phyloP scores from a whole-genome alignment of 2,113 vertebrate species.

The Willisornis vidua region DNA sequence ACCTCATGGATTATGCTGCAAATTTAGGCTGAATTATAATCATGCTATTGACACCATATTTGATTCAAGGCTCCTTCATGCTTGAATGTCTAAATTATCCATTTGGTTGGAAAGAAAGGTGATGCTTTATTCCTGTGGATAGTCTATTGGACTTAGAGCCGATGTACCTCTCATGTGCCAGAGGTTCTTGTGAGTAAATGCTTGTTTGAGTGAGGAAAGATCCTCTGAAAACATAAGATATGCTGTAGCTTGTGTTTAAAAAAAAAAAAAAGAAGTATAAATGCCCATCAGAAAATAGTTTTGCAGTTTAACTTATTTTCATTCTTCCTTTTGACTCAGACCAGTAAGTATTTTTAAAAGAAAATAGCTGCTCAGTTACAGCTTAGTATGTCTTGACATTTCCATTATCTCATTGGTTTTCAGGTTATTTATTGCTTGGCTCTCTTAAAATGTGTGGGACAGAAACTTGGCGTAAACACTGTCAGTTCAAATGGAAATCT shows the following conservation, averaged over 20 bases:
- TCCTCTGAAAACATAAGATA: not conserved
- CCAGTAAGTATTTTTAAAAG: constrained; percentile 25
- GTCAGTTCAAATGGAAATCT: constrained; percentile 48
- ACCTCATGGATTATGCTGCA: constrained; percentile 37
- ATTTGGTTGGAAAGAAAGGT: not conserved
- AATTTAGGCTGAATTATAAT: constrained; percentile 39
- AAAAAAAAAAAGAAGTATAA: not conserved
- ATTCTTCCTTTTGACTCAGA: constrained; percentile 25
- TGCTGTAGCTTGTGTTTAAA: not conserved
- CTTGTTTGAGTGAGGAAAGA: not conserved
- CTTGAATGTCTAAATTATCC: constrained; percentile 30
- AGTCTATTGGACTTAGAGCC: not conserved
- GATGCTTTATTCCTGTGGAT: not conserved
- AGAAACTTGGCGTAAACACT: constrained; percentile 35
- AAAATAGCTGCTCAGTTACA: constrained; percentile 41
- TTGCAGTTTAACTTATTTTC: constrained; percentile 8
- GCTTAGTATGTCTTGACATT: constrained; percentile 60
- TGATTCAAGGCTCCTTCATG: constrained; percentile 31
- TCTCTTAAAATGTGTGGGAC: not conserved
- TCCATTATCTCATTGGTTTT: constrained; percentile 66
- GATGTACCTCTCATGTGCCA: not conserved
- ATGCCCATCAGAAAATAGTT: not conserved
- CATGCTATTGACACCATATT: not conserved
- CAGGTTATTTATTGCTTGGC: constrained; percentile 57
- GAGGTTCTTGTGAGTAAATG: not conserved